A percentile compares a stretch with the other conserved stretches of the same genome.
Conservation (phyloP, 2,888 invertebrate species). For the Cheilosia impressa region DNA sequence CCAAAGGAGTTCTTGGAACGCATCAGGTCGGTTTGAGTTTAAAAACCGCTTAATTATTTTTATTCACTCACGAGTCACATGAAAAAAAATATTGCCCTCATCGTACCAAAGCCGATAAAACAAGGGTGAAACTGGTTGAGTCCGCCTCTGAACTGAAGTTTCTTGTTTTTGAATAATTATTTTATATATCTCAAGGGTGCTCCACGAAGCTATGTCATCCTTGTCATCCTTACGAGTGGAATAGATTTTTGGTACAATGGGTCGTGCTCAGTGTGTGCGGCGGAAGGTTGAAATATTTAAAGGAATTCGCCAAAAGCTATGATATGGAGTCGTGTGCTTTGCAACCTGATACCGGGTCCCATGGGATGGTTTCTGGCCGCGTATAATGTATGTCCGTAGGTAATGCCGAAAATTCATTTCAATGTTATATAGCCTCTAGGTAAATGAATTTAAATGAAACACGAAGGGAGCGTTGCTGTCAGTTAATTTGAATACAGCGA, state of each 20-base stretch:
- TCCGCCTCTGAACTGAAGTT: background rate
- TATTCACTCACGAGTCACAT: slow-evolving; percentile 45
- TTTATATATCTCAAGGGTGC: slow-evolving; percentile 46
- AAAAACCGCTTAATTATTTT: slow-evolving; percentile 47
- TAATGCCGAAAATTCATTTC: slow-evolving; percentile 39
- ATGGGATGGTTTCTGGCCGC: no score
- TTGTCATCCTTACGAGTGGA: slow-evolving; percentile 34
- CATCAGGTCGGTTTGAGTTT: background rate
- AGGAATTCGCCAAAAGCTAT: slow-evolving; percentile 61
- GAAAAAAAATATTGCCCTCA: slow-evolving; percentile 22
- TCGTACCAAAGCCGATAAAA: slow-evolving; percentile 22
- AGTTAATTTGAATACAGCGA: slow-evolving; percentile 10
- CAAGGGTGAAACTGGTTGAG: slow-evolving; percentile 29
- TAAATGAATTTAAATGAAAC: slow-evolving; percentile 61
- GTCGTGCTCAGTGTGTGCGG: background rate
- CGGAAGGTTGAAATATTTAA: slow-evolving; percentile 67
- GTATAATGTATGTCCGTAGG: no score
- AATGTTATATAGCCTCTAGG: slow-evolving; percentile 61
- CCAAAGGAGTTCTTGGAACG: background rate
- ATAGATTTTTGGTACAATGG: slow-evolving; percentile 39
- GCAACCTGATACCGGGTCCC: no score
- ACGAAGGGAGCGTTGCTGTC: slow-evolving; percentile 36
- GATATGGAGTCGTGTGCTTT: background rate
- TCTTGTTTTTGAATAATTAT: slow-evolving; percentile 57
- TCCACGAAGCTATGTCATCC: slow-evolving; percentile 24